Conservation (phyloP, 2,797 vertebrate genomes). For the Urocyon cinereoargenteus region DNA sequence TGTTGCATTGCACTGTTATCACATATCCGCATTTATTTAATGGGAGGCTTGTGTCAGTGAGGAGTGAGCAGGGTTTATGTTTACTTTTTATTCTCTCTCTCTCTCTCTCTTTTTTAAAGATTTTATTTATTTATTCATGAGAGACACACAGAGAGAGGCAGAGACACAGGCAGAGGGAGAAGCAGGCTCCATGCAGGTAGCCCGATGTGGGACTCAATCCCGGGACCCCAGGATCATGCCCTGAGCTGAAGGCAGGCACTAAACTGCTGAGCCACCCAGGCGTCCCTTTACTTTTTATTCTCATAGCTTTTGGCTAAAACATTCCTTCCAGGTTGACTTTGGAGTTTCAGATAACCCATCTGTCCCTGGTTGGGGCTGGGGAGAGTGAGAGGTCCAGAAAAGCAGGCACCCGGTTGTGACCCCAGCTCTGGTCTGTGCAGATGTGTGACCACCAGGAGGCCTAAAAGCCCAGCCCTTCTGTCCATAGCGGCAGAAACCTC, state of each 20-base stretch:
- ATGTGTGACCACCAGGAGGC: background rate
- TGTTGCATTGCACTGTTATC: background rate
- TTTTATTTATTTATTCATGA: too few species aligned
- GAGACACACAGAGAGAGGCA: too few species aligned
- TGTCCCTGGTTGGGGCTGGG: background rate
- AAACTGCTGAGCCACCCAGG: too few species aligned
- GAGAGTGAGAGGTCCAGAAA: background rate
- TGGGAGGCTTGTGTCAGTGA: background rate
- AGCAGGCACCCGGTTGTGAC: background rate
- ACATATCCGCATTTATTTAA: background rate
- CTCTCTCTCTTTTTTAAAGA: too few species aligned
- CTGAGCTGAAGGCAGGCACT: too few species aligned
- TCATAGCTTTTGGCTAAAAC: background rate
- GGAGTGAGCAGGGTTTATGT: background rate
- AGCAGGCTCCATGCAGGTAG: too few species aligned
- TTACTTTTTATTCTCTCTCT: background rate
- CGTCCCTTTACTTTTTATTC: conserved; percentile 1
- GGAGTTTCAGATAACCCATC: background rate
- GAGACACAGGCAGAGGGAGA: too few species aligned
- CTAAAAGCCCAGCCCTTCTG: background rate
- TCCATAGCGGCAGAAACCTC: background rate
- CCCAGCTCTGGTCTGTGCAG: background rate
- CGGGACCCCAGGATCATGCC: too few species aligned
- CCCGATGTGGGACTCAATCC: too few species aligned
- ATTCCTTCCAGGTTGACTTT: background rate